phyloP scores from a whole-genome alignment of 2,888 invertebrate genomes.

The Exocentrus adspersus region DNA sequence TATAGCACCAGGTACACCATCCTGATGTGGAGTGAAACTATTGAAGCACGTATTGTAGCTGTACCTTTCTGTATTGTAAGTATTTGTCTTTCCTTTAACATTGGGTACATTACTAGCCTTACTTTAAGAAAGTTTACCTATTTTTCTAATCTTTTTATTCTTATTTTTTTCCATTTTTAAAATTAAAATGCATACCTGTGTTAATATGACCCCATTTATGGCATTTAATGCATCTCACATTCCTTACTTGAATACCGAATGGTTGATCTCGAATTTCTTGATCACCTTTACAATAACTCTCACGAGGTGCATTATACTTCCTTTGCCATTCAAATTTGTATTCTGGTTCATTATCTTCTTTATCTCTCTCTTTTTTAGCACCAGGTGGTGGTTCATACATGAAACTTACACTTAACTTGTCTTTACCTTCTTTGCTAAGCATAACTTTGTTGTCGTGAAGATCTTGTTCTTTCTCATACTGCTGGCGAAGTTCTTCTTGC shows the following conservation, averaged over 20 bases:
- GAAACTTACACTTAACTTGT: slow-evolving; percentile 96
- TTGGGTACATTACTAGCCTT: too few relatives aligned
- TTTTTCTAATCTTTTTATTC: too few relatives aligned
- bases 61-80: too few relatives aligned
- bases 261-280: slow-evolving; percentile 98
- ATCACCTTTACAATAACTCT: slow-evolving; percentile 98
- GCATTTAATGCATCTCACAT: slow-evolving; percentile 98
- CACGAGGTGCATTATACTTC: slow-evolving; percentile 98
- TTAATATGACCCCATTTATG: slow-evolving; percentile 99
- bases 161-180: neutral
- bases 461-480: slow-evolving; percentile 99
- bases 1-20: too few relatives aligned
- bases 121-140: too few relatives aligned
- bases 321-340: slow-evolving; percentile 99
- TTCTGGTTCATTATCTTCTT: slow-evolving; percentile 93
- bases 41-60: too few relatives aligned
- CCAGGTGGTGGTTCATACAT: slow-evolving; percentile 99
- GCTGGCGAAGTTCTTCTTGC: slow-evolving; percentile 94
- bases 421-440: slow-evolving; percentile 98
- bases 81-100: too few relatives aligned
- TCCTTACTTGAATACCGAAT: slow-evolving; percentile 96
- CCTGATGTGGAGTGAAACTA: too few relatives aligned
- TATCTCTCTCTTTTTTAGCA: slow-evolving; percentile 89
- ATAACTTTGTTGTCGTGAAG: slow-evolving; percentile 93
- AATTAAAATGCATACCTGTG: slow-evolving; percentile 70